phyloP scores from a whole-genome alignment of 2,888 invertebrate species.

The Eudasyphora cyanicolor region DNA sequence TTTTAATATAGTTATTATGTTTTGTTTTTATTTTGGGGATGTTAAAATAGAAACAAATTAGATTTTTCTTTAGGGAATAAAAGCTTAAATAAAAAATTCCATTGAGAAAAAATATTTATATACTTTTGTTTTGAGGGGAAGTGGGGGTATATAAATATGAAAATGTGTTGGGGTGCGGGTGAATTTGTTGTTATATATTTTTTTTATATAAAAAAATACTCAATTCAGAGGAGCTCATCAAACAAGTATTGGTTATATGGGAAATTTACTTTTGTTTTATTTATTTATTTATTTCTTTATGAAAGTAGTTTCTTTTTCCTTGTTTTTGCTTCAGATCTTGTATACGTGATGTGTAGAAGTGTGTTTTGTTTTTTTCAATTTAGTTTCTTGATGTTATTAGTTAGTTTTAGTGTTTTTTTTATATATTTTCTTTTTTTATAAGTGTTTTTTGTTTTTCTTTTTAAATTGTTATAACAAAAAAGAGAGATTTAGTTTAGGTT shows the following conservation, averaged over 20 bases:
- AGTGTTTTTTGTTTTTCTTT: not conserved
- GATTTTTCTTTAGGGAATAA: slow-evolving; percentile 77
- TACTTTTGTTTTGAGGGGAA: too few species aligned
- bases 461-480: slow-evolving; percentile 29
- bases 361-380: not conserved
- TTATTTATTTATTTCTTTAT: slow-evolving; percentile 58
- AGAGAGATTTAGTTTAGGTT: slow-evolving; percentile 14
- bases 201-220: slow-evolving; percentile 38
- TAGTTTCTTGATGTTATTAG: not conserved
- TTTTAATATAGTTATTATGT: not conserved
- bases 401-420: slow-evolving; percentile 5
- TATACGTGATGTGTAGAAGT: slow-evolving; percentile 34
- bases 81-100: slow-evolving; percentile 75
- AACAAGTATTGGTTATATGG: not conserved
- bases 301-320: slow-evolving; percentile 69
- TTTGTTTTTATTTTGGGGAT: slow-evolving; percentile 28
- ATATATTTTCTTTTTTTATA: not conserved
- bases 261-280: slow-evolving; percentile 59
- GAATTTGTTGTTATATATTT: slow-evolving; percentile 22
- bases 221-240: too few species aligned
- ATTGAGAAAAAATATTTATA: slow-evolving; percentile 61
- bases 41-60: slow-evolving; percentile 29
- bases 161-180: slow-evolving; percentile 5
- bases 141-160: too few species aligned
- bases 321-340: slow-evolving; percentile 65